These are phyloP conservation scores for Solenodon paradoxus DNA, from an alignment of 2,113 vertebrate species.

Conservation along the genomic window DNA sequence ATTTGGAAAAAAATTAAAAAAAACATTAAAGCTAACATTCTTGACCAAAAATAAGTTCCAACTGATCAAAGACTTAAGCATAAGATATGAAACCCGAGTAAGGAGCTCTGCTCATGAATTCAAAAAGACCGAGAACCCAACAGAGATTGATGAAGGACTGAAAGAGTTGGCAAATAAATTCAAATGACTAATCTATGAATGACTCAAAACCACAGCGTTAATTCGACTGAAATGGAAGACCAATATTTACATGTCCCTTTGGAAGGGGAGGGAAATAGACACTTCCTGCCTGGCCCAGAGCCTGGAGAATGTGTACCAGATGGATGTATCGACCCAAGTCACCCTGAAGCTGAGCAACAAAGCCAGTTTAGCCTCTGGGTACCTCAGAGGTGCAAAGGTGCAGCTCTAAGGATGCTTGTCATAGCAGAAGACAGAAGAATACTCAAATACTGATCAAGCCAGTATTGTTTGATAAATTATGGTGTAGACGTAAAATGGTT, in stretches of 20 bases:
- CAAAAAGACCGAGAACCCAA: background rate
- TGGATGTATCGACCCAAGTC: background rate
- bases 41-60: background rate
- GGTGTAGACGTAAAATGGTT: background rate
- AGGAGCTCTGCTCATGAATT: background rate
- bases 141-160: background rate
- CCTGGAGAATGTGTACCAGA: rapidly evolving
- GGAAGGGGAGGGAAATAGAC: background rate
- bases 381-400: rapidly evolving
- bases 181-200: background rate
- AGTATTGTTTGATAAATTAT: background rate
- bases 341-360: background rate
- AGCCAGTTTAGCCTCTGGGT: background rate
- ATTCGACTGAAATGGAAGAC: background rate
- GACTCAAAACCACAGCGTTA: background rate
- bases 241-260: rapidly evolving
- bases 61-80: background rate
- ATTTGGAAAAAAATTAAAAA: background rate
- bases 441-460: background rate
- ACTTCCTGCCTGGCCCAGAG: background rate
- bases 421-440: background rate
- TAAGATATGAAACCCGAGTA: background rate
- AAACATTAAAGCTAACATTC: background rate
- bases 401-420: background rate
- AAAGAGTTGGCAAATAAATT: background rate